Evolutionary conservation across 2,888 invertebrate species (phyloP).

Genomic region (Leptodirus hochenwartii): DNA sequence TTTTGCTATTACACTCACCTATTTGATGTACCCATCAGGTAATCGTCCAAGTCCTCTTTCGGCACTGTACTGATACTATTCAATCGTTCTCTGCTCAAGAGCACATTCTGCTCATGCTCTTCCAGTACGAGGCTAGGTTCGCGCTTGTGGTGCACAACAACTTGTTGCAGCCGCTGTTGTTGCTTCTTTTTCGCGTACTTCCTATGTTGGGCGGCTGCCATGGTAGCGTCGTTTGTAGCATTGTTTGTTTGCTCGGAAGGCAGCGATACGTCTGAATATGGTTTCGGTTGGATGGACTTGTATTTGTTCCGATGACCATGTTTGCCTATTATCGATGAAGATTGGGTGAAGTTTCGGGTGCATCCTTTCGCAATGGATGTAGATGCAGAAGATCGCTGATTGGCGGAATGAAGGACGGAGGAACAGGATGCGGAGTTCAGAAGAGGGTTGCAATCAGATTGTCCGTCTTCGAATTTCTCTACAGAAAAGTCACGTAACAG

Average conservation of each 20-base stretch:
- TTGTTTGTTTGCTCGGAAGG: constrained; percentile 18
- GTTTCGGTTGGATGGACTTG: constrained; percentile 33
- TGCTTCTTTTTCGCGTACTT: constrained; percentile 13
- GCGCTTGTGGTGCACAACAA: too few relatives aligned
- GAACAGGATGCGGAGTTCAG: too few relatives aligned
- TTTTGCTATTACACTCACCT: too few relatives aligned
- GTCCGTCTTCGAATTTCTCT: too few relatives aligned
- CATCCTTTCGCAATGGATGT: too few relatives aligned
- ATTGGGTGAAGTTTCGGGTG: too few relatives aligned
- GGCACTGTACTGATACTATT: constrained; percentile 40
- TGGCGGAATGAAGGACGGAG: too few relatives aligned
- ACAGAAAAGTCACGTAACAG: too few relatives aligned
- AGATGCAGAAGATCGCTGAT: too few relatives aligned
- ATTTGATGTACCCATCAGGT: constrained; percentile 54
- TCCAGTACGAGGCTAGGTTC: too few relatives aligned
- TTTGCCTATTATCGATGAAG: constrained; percentile 13
- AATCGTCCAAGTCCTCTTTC: constrained; percentile 65
- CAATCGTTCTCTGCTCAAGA: constrained; percentile 36
- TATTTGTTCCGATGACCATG: constrained; percentile 30
- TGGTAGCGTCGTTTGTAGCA: constrained; percentile 13
- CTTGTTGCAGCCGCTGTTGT: constrained; percentile 11
- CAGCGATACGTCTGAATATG: constrained; percentile 25
- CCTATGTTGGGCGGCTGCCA: constrained; percentile 22
- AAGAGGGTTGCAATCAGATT: too few relatives aligned
- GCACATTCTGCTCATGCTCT: constrained; percentile 12